Conservation (phyloP, 2,888 invertebrate genomes). For the Chymomyza procnemis region DNA sequence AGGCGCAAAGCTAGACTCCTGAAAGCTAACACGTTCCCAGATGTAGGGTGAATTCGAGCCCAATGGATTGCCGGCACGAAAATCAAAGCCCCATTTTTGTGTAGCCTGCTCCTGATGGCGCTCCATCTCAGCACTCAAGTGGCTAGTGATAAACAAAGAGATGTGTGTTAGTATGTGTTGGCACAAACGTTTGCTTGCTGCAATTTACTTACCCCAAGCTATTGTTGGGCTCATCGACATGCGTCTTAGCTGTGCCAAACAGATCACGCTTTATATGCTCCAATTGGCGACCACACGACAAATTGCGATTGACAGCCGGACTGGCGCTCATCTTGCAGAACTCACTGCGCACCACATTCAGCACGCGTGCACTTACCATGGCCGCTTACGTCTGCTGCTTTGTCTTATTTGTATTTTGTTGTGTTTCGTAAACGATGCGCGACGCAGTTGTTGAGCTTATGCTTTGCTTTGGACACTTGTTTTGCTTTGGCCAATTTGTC, state of each 20-base stretch:
- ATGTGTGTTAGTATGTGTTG: not conserved
- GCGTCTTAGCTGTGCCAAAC: conserved; percentile 67
- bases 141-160: conserved; percentile 4
- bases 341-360: conserved; percentile 72
- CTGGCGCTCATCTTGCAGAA: conserved; percentile 73
- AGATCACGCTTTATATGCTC: conserved; percentile 77
- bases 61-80: conserved; percentile 75
- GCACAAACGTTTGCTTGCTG: too few species aligned
- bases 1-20: conserved; percentile 74
- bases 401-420: conserved; percentile 10
- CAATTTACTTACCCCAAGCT: conserved; percentile 70
- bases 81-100: conserved; percentile 78
- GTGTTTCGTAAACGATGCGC: conserved; percentile 34
- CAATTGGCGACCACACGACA: conserved; percentile 69
- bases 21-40: conserved; percentile 77
- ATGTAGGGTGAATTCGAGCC: conserved; percentile 60
- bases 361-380: conserved; percentile 73
- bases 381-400: too few species aligned
- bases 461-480: conserved; percentile 50
- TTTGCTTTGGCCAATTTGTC: conserved; percentile 48
- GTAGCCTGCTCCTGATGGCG: conserved; percentile 83
- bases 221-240: conserved; percentile 59
- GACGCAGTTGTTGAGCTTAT: conserved; percentile 48
- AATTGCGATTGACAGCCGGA: conserved; percentile 60
- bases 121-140: conserved; percentile 50